These are phyloP conservation scores for Nyctereutes procyonoides DNA, from an alignment of 2,113 vertebrate species.

Conservation along the genomic window DNA sequence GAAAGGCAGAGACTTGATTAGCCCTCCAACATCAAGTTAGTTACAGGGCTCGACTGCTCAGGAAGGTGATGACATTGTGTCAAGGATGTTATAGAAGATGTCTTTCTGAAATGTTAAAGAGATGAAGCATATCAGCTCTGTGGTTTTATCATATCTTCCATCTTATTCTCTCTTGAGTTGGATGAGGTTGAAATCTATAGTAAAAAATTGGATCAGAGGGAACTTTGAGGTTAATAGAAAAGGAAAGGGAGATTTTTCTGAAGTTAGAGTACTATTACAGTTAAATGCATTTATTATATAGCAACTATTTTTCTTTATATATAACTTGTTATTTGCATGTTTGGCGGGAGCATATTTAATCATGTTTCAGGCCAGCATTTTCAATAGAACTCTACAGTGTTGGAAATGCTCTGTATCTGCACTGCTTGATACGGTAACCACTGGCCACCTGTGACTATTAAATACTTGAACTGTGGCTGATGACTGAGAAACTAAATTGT, in stretches of 20 bases:
- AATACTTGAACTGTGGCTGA: slow-evolving; percentile 1
- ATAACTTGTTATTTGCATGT: background rate
- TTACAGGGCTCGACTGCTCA: background rate
- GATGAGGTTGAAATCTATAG: background rate
- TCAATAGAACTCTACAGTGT: background rate
- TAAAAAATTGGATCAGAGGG: background rate
- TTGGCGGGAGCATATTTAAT: background rate
- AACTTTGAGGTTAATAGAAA: background rate
- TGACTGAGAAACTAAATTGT: background rate
- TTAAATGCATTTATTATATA: background rate
- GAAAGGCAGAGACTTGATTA: background rate
- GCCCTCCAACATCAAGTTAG: background rate
- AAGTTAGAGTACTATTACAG: background rate
- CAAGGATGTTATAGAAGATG: background rate
- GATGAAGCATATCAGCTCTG: background rate
- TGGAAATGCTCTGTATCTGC: background rate
- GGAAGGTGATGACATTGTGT: background rate
- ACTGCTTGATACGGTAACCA: background rate
- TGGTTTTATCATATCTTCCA: background rate
- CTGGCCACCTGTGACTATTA: background rate
- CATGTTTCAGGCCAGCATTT: background rate
- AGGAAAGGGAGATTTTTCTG: background rate
- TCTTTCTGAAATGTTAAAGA: slow-evolving; percentile 1
- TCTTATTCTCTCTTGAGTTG: background rate
- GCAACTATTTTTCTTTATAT: background rate